These are phyloP conservation scores for Pentamera pediparva DNA, from an alignment of 53 echinoderm and acorn worm genomes.

Conservation along the genomic window DNA sequence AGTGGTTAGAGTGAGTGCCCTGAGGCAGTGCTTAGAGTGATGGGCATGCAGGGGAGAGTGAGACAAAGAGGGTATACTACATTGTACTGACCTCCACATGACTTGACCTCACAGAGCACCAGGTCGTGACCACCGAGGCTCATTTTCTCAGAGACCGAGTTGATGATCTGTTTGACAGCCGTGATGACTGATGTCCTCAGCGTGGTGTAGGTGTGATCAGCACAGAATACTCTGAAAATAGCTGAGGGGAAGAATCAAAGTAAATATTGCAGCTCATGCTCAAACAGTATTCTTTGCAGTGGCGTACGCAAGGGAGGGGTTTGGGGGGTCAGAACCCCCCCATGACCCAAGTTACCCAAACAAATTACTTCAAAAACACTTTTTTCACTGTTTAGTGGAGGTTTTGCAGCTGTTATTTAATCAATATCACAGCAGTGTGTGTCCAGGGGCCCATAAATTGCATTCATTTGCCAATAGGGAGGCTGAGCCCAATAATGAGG, in stretches of 20 bases:
- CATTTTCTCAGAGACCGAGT: constrained; percentile 84
- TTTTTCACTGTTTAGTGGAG: too few relatives aligned
- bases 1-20: neutral
- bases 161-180: constrained; percentile 56
- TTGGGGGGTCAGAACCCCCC: too few relatives aligned
- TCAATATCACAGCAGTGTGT: too few relatives aligned
- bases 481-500: too few relatives aligned
- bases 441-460: too few relatives aligned
- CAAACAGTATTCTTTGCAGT: neutral
- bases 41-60: neutral
- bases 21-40: neutral
- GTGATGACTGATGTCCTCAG: constrained; percentile 80
- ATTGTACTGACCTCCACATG: constrained; percentile 69
- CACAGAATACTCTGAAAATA: constrained; percentile 96
- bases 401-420: too few relatives aligned
- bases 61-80: neutral
- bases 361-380: too few relatives aligned
- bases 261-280: too few relatives aligned
- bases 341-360: too few relatives aligned
- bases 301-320: neutral
- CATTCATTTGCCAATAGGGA: too few relatives aligned
- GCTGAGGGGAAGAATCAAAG: constrained; percentile 33
- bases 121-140: constrained; percentile 74
- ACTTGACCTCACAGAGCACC: constrained; percentile 95
- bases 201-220: constrained; percentile 98